A percentile compares a stretch with the other conserved stretches of the same genome.
phyloP scores from a whole-genome alignment of 2,797 vertebrate species.

The Coccyzus lansbergi region DNA sequence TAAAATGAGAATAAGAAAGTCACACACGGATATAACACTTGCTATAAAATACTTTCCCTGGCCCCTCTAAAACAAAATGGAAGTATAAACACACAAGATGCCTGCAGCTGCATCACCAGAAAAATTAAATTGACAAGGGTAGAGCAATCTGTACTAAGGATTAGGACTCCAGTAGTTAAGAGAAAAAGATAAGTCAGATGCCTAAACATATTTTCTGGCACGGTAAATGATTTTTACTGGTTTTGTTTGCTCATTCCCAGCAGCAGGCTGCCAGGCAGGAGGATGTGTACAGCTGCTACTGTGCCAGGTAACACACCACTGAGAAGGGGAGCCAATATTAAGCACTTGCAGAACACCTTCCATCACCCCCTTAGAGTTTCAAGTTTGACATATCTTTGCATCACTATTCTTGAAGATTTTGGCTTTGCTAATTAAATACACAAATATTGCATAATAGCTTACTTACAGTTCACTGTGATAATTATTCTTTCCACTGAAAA shows the following conservation, averaged over 20 bases:
- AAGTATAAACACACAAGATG: not conserved
- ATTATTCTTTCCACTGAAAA: slow-evolving; percentile 45
- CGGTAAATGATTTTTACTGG: not conserved
- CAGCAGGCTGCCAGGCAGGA: not conserved
- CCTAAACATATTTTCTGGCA: not conserved
- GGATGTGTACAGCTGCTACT: not conserved
- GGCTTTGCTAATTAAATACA: not conserved
- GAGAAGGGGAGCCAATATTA: not conserved
- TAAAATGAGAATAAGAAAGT: not conserved
- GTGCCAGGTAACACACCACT: not conserved
- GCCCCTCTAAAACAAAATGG: fast-evolving
- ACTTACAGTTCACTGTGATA: slow-evolving; percentile 16
- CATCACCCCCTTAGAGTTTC: not conserved
- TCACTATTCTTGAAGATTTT: not conserved
- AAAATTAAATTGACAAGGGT: not conserved
- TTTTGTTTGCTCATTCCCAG: not conserved
- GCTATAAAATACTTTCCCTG: not conserved
- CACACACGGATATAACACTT: not conserved
- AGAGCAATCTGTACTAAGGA: not conserved
- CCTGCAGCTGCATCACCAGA: not conserved
- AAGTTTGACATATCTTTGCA: not conserved
- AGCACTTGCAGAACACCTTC: not conserved
- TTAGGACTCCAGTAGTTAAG: not conserved
- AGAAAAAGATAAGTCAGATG: not conserved
- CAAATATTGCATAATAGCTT: slow-evolving; percentile 13